phyloP scores from a whole-genome alignment of 2,888 invertebrate genomes.

The Drosophila nr. fundita region DNA sequence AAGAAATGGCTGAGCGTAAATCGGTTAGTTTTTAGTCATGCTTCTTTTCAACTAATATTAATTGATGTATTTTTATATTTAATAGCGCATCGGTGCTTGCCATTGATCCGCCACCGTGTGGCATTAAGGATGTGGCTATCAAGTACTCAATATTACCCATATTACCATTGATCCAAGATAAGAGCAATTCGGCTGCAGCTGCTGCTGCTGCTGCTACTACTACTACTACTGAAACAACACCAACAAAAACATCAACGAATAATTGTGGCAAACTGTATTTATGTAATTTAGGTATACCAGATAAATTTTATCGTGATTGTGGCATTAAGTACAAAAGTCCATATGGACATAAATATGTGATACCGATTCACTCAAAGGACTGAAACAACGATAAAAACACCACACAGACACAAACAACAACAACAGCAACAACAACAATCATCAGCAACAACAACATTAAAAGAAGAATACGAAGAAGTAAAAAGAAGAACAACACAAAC shows the following conservation, averaged over 20 bases:
- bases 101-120: conserved; percentile 90
- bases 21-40: conserved; percentile 75
- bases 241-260: conserved; percentile 72
- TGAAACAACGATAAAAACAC: conserved; percentile 80
- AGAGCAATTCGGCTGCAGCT: conserved; percentile 23
- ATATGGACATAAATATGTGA: conserved; percentile 93
- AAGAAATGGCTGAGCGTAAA: conserved; percentile 90
- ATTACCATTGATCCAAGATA: conserved; percentile 87
- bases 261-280: conserved; percentile 91
- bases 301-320: conserved; percentile 90
- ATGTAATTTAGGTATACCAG: conserved; percentile 93
- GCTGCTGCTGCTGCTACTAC: conserved; percentile 24
- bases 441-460: conserved; percentile 56
- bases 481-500: conserved; percentile 30
- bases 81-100: conserved; percentile 89
- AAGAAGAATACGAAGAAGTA: conserved; percentile 3
- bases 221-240: conserved; percentile 27
- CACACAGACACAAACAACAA: conserved; percentile 40
- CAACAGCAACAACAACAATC: conserved; percentile 33
- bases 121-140: conserved; percentile 87
- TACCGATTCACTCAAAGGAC: conserved; percentile 88
- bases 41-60: neutral
- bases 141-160: conserved; percentile 91
- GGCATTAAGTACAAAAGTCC: conserved; percentile 93
- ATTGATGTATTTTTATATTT: conserved; percentile 2